Evolutionary conservation across 2,113 vertebrate species (phyloP).

Genomic region (Nothoprocta perdicaria): DNA sequence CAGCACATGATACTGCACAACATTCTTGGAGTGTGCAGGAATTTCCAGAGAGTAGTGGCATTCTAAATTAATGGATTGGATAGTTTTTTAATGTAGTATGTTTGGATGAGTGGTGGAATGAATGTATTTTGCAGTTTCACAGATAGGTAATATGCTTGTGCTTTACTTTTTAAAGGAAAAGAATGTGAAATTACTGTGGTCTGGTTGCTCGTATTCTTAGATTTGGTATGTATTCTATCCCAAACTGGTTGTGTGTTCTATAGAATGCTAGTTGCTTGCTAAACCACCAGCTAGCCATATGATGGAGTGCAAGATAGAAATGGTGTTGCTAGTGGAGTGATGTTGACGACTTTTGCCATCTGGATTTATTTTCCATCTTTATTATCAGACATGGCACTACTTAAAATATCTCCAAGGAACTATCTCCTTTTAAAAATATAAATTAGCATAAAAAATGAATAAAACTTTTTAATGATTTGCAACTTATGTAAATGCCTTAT

Average conservation of each 20-base stretch:
- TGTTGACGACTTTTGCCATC: background rate
- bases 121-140: background rate
- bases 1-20: background rate
- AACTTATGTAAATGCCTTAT: background rate
- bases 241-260: too few species aligned
- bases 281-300: too few species aligned
- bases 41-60: background rate
- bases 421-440: background rate
- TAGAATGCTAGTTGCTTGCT: too few species aligned
- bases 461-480: background rate
- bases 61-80: background rate
- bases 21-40: background rate
- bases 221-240: background rate
- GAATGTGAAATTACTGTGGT: background rate
- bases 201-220: background rate
- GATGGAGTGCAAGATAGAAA: background rate
- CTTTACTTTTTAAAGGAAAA: background rate
- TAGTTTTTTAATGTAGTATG: background rate
- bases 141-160: background rate
- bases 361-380: background rate
- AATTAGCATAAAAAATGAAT: background rate
- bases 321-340: background rate
- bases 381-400: background rate
- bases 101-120: background rate
- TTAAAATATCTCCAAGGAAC: background rate